Percentiles rank a stretch among this genome's conserved stretches.
Conservation (phyloP, 2,888 invertebrate species). For the Proisotoma minuta region DNA sequence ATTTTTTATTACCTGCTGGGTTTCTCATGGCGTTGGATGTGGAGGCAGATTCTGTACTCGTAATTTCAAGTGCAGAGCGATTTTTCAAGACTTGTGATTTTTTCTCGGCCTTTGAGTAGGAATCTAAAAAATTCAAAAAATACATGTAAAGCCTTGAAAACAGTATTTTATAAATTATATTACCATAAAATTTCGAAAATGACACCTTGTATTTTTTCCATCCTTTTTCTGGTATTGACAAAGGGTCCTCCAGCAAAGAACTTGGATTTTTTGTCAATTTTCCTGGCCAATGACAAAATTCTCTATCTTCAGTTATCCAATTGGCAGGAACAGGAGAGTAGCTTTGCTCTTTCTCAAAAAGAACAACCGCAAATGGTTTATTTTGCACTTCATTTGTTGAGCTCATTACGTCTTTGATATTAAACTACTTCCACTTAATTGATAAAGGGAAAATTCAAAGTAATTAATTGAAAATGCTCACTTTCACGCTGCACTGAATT, state of each 20-base stretch:
- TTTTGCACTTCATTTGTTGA: background rate
- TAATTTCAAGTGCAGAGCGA: too few species aligned
- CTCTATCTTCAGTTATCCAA: background rate
- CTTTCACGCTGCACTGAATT: too few species aligned
- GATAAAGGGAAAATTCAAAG: background rate
- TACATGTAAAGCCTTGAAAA: background rate
- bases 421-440: background rate
- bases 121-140: too few species aligned
- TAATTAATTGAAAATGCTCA: too few species aligned
- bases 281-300: background rate
- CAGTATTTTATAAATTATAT: background rate
- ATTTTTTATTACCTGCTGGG: too few species aligned
- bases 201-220: background rate
- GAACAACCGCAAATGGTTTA: background rate
- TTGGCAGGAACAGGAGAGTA: background rate
- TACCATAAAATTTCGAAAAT: background rate
- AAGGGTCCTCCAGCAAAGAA: background rate
- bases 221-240: background rate
- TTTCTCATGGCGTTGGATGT: too few species aligned
- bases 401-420: too few species aligned
- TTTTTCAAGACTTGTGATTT: too few species aligned
- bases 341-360: background rate
- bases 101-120: too few species aligned
- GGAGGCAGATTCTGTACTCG: too few species aligned
- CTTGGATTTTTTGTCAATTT: background rate